Evolutionary conservation across 2,797 vertebrate genomes (phyloP), one percentile per base, ranked within the genome.

Genomic region (Avahi laniger): DNA sequence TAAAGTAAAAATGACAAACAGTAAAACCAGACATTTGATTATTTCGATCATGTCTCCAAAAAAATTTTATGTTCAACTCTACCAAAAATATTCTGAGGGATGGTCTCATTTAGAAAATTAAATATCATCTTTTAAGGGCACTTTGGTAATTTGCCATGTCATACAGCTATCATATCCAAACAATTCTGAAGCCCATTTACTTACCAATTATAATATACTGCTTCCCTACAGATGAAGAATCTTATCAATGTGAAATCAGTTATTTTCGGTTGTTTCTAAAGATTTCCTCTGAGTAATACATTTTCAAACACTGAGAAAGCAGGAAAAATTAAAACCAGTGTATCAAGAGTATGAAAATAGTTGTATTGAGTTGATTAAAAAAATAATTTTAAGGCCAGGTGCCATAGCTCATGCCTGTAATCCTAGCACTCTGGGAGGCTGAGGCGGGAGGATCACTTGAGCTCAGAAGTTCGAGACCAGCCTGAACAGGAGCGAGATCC

Each of bases 241-340:
- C 28, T 92, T n/a, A 73, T 63, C 28, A 84, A 35, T 54, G 26
- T 30, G 18, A 93, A 54, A 85, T 59, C 54, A 57, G 11, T 35
- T 61, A 10, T 54, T 70, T 93, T 38, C 28, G 41, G 33, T 50
- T 48, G 7, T 41, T 80, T 30, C 70, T 69, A 92, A 76, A 70
- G 35, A 92, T 38, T 35, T 82, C 28, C 38, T 85, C 50, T 70
- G 9, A 92, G 65, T 52, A 88, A 83, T 15, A 52, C 22, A 89
- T 61, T 10, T 95, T 87, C 70, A 95, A 95, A 94, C 33, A 93
- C 28, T 83, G 24, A 92, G 38, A 96, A 96, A 63, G 35, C 59
- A 90, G 7, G 57, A 17, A 96, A 96, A 93, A 95, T 35, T 76
- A 14, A 86, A 96, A 85, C 54, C 22, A 93, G 61, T 54, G 69